Evolutionary conservation across 2,888 invertebrate genomes (phyloP).

Genomic region (Dryocosmus kuriphilus): DNA sequence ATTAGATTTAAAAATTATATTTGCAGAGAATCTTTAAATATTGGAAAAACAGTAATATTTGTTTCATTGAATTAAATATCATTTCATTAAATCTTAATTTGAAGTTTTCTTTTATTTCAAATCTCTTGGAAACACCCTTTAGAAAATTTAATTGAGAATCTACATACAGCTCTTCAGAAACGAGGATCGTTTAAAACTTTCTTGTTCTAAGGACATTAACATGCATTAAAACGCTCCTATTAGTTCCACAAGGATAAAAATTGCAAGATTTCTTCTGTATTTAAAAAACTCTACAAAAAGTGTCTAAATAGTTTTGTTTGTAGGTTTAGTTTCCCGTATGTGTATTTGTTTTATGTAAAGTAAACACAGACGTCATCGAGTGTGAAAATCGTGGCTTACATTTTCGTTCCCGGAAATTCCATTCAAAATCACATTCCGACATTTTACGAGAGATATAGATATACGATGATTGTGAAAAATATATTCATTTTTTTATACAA

Average conservation of each 20-base stretch:
- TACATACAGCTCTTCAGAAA: too few relatives aligned
- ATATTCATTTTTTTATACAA: background rate
- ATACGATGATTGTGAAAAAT: background rate
- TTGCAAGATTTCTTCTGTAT: background rate
- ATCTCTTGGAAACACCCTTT: too few relatives aligned
- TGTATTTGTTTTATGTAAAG: background rate
- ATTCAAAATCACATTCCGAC: conserved; percentile 25
- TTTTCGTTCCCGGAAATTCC: conserved; percentile 5
- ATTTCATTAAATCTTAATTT: too few relatives aligned
- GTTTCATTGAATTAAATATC: too few relatives aligned
- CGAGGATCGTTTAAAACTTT: too few relatives aligned
- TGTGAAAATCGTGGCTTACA: background rate
- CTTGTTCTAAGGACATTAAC: too few relatives aligned
- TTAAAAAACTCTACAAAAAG: background rate
- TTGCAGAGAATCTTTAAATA: too few relatives aligned
- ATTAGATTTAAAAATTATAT: too few relatives aligned
- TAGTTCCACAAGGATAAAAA: background rate
- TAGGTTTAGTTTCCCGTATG: background rate
- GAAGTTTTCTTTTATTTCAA: too few relatives aligned
- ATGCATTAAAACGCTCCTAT: background rate
- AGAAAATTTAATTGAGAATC: too few relatives aligned
- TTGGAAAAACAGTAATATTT: too few relatives aligned
- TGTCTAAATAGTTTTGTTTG: background rate
- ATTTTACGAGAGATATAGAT: background rate
- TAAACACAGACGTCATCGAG: background rate